Conservation (phyloP, 2,113 vertebrate genomes). For the Phrynocephalus versicolor region DNA sequence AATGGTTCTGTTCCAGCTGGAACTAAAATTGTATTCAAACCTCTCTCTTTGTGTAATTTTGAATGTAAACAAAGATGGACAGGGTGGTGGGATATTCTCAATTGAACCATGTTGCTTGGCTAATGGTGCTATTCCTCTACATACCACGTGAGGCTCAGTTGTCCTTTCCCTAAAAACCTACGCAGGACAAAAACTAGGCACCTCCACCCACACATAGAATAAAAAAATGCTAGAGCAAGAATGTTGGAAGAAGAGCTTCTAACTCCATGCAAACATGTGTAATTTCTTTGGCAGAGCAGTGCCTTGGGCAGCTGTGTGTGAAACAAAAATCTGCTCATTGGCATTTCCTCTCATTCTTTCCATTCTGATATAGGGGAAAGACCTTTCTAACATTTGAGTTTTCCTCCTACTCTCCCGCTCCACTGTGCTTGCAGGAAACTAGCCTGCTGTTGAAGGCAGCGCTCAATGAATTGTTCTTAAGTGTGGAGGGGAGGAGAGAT, state of each 20-base stretch:
- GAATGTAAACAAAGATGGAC: too few species aligned
- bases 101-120: too few species aligned
- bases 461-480: neutral
- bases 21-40: too few species aligned
- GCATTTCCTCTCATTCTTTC: conserved; percentile 49
- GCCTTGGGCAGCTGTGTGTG: conserved; percentile 7
- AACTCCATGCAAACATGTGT: neutral
- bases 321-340: neutral
- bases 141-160: neutral
- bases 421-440: conserved; percentile 12
- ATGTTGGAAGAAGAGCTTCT: neutral
- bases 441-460: neutral
- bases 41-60: too few species aligned
- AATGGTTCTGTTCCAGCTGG: too few species aligned
- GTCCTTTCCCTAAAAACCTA: too few species aligned
- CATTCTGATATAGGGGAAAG: conserved; percentile 33
- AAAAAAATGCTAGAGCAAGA: neutral
- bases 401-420: too few species aligned
- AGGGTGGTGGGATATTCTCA: too few species aligned
- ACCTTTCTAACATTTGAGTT: neutral
- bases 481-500: neutral
- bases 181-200: neutral
- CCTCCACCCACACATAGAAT: neutral
- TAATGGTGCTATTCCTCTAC: neutral
- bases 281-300: conserved; percentile 14